Base-by-base conservation (phyloP, 37 sponge, comb jelly and placozoan genomes). In the Ianthella basta region DNA sequence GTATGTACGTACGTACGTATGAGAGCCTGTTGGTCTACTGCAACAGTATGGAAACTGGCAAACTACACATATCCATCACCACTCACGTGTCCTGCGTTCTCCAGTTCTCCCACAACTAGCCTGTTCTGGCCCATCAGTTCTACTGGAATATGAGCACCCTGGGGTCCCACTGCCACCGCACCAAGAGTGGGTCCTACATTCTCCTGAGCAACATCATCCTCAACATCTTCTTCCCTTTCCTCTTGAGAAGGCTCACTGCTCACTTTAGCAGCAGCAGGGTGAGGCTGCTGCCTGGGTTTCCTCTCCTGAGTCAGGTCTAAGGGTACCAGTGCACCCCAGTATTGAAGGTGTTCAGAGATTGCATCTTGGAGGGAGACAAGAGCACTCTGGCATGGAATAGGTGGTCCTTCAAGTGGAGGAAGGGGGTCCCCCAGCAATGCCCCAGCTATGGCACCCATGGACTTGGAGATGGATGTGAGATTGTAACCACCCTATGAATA, bases 401-500 rank as follows among this genome's bases (percentile, higher is more conserved):
- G 20, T 18, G 55, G 13, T 10, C 20, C 38, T 10, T 87, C 86
- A 0, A 91, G 54, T n/a, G 20, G 56, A 5, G 91, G 92, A 0
- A 88, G 89, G 37, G 87, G 56, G 65, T 97, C 91, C 24, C 98
- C 96, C 32, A 98, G 82, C 63, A 98, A 80, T 23, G 77, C 87
- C 0, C 83, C 37, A 1, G 81, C 79, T 34, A 87, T 84, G 38
- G 94, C 89, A 72, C 44, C 32, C 60, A 88, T 90, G 6, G 94
- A 94, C 16, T 90, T 60, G 0, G 87, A 72, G 40, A 94, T 94
- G 29, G 92, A 87, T 0, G 87, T 72, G 10, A 95, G 84, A 60
- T 95, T 98, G 78, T 98, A 98, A 0, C 97, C 97, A 60, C 98
- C 98, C 92, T 95, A 55, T 19, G 15, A 20, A 16, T 13, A 56